Evolutionary conservation across 1,140 invertebrate genomes (phyloP).

Genomic region (Trialeurodes vaporariorum): DNA sequence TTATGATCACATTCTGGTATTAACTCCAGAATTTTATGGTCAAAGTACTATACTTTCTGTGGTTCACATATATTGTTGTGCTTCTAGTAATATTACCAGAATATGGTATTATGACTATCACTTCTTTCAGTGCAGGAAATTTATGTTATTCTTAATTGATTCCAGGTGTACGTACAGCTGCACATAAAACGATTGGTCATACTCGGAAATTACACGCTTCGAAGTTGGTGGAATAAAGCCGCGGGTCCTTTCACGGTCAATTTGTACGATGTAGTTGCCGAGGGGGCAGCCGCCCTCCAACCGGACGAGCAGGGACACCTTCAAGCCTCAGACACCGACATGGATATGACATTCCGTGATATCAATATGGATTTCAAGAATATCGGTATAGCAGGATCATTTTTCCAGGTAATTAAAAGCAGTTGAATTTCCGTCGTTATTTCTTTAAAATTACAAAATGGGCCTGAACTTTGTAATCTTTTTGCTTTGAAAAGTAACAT

Average conservation of each 20-base stretch:
- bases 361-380: slow-evolving; percentile 71
- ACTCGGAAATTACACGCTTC: slow-evolving; percentile 60
- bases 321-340: slow-evolving; percentile 58
- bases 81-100: no score
- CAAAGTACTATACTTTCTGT: no score
- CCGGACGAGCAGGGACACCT: slow-evolving; percentile 59
- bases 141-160: no score
- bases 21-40: no score
- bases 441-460: no score
- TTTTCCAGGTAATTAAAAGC: slow-evolving; percentile 46
- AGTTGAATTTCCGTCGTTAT: no score
- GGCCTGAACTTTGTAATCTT: no score
- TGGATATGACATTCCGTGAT: slow-evolving; percentile 64
- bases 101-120: no score
- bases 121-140: no score
- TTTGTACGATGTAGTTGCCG: slow-evolving; percentile 51
- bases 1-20: no score
- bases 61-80: no score
- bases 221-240: slow-evolving; percentile 52
- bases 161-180: slow-evolving; percentile 25
- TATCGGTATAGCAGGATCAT: slow-evolving; percentile 54
- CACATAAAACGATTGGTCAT: slow-evolving; percentile 40
- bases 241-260: slow-evolving; percentile 63
- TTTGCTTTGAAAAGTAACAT: no score
- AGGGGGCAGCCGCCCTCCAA: slow-evolving; percentile 49